These are phyloP conservation scores for Microcebus tavaratra DNA, from an alignment of 2,113 vertebrate genomes.

Conservation along the genomic window DNA sequence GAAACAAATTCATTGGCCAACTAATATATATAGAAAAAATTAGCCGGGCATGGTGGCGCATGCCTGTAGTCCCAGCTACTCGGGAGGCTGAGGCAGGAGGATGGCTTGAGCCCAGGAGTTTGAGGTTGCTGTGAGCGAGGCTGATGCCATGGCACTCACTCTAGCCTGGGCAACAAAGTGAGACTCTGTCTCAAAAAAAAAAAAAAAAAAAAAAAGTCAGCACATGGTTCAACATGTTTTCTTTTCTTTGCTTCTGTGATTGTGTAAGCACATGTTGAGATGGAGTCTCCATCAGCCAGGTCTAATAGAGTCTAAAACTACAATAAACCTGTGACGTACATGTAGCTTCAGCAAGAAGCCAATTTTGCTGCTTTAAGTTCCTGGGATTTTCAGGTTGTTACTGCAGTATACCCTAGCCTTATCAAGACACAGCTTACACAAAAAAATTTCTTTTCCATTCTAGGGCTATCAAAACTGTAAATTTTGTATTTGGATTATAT, in stretches of 20 bases:
- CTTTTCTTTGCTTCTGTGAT: background rate
- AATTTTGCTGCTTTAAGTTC: background rate
- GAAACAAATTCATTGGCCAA: too few species aligned
- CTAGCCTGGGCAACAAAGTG: too few species aligned
- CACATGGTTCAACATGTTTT: background rate
- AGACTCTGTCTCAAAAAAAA: too few species aligned
- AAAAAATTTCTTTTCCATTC: constrained; percentile 34
- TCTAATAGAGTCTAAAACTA: constrained; percentile 5
- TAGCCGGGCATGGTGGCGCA: too few species aligned
- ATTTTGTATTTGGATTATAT: constrained; percentile 3
- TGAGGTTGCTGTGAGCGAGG: too few species aligned
- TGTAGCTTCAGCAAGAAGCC: background rate
- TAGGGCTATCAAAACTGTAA: background rate
- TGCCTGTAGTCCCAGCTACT: too few species aligned
- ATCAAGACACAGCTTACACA: background rate
- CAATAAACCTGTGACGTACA: background rate
- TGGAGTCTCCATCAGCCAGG: background rate
- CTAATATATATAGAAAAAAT: too few species aligned
- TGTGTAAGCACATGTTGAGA: background rate
- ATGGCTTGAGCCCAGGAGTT: too few species aligned
- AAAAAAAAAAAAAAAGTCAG: background rate
- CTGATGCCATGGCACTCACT: too few species aligned
- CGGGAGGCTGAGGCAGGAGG: too few species aligned
- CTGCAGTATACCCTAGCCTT: constrained; percentile 1
- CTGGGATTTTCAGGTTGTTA: background rate